Conservation (phyloP, 2,888 invertebrate genomes). For the Eristalinus aeneus region DNA sequence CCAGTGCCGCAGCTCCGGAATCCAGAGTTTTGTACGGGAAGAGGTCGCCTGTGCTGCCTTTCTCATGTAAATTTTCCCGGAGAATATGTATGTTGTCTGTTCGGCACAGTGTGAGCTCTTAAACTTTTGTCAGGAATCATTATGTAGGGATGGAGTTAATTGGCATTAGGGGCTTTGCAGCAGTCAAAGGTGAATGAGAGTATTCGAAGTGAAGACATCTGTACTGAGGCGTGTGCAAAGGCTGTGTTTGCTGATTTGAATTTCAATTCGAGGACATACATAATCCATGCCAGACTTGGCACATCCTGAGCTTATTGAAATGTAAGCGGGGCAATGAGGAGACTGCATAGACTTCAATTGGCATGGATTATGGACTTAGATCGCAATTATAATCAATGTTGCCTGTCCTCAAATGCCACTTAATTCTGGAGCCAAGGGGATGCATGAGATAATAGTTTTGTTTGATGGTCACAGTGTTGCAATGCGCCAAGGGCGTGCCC, state of each 20-base stretch:
- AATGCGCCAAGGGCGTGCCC: not conserved
- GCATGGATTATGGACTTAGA: constrained; percentile 13
- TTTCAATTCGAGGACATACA: constrained; percentile 53
- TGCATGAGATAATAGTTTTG: not conserved
- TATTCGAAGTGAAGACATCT: constrained; percentile 58
- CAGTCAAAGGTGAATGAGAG: constrained; percentile 45
- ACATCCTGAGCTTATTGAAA: constrained; percentile 43
- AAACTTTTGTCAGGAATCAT: constrained; percentile 19
- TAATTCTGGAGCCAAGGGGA: not conserved
- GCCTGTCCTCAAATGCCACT: not conserved
- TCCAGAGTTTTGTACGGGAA: constrained; percentile 48
- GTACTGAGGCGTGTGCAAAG: constrained; percentile 49
- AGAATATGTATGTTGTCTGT: constrained; percentile 34
- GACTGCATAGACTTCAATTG: constrained; percentile 1
- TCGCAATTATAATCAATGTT: constrained; percentile 13
- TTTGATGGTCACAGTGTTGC: not conserved
- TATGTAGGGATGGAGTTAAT: constrained; percentile 55
- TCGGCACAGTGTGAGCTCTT: constrained; percentile 8
- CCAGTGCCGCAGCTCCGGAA: constrained; percentile 47
- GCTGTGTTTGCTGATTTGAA: constrained; percentile 58
- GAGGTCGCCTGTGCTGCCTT: constrained; percentile 56
- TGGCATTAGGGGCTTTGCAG: constrained; percentile 57
- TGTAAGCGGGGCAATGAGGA: not conserved
- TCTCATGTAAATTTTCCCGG: constrained; percentile 60
- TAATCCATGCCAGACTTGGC: constrained; percentile 33